Evolutionary conservation across 2,113 vertebrate genomes (phyloP).

Genomic region (Ptyas mucosa): DNA sequence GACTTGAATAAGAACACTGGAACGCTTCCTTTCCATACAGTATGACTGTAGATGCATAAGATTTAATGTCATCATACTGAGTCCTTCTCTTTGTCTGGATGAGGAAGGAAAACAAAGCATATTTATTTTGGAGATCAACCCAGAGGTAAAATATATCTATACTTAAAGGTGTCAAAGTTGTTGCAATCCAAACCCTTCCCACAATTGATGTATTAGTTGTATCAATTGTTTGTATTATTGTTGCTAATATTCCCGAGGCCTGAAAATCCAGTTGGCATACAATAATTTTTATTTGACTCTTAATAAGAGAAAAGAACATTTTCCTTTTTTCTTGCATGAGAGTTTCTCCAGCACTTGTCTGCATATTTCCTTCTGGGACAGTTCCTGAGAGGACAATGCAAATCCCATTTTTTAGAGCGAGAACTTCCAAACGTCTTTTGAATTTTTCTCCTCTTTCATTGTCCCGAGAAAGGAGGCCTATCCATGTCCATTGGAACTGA

Average conservation of each 20-base stretch:
- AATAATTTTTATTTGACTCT: not conserved
- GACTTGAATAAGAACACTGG: not conserved
- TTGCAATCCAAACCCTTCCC: too few species aligned
- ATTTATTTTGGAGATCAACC: not conserved
- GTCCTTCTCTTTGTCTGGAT: not conserved
- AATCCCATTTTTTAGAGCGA: too few species aligned
- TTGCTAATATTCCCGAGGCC: fast-evolving
- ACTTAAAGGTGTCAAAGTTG: too few species aligned
- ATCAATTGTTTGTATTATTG: fast-evolving
- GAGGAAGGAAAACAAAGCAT: not conserved
- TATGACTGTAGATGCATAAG: fast-evolving
- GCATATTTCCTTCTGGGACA: too few species aligned
- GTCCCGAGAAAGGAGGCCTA: not conserved
- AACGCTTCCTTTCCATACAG: not conserved
- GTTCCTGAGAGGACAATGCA: too few species aligned
- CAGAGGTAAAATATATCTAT: too few species aligned
- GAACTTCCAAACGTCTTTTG: too few species aligned
- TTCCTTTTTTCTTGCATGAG: not conserved
- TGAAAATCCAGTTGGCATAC: not conserved
- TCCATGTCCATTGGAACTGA: not conserved
- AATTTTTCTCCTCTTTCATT: too few species aligned
- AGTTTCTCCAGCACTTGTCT: not conserved
- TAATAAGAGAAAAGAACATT: not conserved
- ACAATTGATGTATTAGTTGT: not conserved
- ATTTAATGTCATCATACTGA: not conserved